Conservation (phyloP, 2,113 vertebrate species). For the Heterotilapia buettikoferi region DNA sequence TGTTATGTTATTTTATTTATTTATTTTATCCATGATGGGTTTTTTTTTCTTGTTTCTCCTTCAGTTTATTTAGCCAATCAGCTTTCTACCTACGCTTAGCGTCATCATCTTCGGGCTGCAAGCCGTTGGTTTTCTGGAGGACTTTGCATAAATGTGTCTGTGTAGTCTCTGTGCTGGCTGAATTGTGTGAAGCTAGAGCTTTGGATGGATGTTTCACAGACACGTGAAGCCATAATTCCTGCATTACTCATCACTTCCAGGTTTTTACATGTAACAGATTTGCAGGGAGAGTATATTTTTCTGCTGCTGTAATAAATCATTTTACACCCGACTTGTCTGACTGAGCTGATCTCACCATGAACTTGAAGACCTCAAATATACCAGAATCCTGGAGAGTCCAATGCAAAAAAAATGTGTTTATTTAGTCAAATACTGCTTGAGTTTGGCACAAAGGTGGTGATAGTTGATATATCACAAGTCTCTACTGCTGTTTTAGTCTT, state of each 20-base stretch:
- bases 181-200: background rate
- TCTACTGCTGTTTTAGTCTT: background rate
- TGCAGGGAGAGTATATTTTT: background rate
- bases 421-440: background rate
- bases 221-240: background rate
- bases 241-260: background rate
- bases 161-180: background rate
- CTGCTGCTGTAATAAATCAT: background rate
- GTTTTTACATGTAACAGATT: background rate
- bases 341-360: background rate
- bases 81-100: background rate
- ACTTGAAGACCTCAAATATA: background rate
- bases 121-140: background rate
- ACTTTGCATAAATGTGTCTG: background rate
- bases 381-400: background rate
- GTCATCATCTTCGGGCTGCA: background rate
- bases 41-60: background rate
- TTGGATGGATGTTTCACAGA: background rate
- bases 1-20: background rate
- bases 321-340: background rate
- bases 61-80: background rate
- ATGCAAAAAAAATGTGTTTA: background rate
- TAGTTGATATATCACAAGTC: background rate
- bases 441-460: background rate
- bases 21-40: rapidly evolving